phyloP scores from a whole-genome alignment of 2,797 vertebrate genomes.

The Saxicola maurus region DNA sequence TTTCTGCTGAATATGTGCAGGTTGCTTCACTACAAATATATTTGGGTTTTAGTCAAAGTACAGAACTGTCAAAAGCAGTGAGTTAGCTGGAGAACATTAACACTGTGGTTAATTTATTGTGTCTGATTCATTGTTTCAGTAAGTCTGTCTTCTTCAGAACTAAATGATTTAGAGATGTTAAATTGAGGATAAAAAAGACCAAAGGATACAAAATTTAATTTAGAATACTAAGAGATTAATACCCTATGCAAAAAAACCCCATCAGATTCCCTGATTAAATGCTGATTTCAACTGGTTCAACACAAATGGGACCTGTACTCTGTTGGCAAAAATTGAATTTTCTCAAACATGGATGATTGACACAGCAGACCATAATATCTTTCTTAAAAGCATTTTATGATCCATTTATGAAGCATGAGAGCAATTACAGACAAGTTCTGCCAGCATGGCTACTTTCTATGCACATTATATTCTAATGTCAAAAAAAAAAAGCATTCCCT shows the following conservation, averaged over 20 bases:
- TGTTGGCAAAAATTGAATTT: background rate
- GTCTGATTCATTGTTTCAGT: background rate
- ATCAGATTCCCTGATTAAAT: background rate
- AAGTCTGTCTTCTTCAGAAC: background rate
- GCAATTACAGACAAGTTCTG: background rate
- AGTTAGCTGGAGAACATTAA: background rate
- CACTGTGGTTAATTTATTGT: background rate
- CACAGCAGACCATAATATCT: background rate
- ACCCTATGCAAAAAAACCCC: fast-evolving
- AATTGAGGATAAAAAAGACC: background rate
- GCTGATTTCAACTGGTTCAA: background rate
- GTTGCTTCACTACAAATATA: background rate
- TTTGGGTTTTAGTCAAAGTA: background rate
- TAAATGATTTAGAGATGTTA: background rate
- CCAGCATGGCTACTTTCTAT: background rate
- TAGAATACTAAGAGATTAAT: background rate
- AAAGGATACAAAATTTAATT: background rate
- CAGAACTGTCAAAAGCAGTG: background rate
- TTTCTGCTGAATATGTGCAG: background rate
- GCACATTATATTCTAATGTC: background rate
- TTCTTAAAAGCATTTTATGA: background rate
- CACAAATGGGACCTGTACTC: background rate
- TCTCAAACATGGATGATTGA: background rate
- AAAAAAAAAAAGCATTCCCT: background rate
- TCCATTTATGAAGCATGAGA: background rate